Base-by-base conservation (phyloP, 2,888 invertebrate genomes). In the Chironomus riparius region DNA sequence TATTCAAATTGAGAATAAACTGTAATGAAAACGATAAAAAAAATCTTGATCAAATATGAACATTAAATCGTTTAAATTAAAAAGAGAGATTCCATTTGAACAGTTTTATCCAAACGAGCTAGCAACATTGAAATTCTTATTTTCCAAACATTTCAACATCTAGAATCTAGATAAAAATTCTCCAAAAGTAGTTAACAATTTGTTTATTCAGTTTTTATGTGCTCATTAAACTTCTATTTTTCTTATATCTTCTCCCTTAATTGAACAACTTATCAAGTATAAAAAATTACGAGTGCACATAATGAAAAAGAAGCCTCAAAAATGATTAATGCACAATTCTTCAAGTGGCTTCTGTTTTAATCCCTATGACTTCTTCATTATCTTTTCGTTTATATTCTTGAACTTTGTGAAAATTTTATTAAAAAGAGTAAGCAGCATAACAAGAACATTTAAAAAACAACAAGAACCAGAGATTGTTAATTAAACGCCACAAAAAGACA, bases 281-380 rank as follows among this genome's bases (percentile, higher is more conserved):
- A 18, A 56, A 18, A 18, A 15, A 18, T 62, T 68, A 15, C 68
- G 38, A 68, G 18, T 12, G 22, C 38, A 38, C 38, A 38, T 38
- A 38, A 38, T 38, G 12, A 22, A 15, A 62, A 24, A 21, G 72
- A 73, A 73, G 72, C 72, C 72, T 28, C 15, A 73, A 73, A 61
- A 73, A 62, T 62, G 72, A 73, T 73, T 62, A 62, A 73, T 73
- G 62, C 56, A 71, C 38, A 38, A 13, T 65, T n/a, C 62, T 13
- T 73, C 62, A 61, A 73, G 61, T 73, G 72, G 72, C 72, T 73
- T 73, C 72, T 73, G 61, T 73, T 61, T 70, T 73, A 62, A 71
- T 71, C 71, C 56, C 71, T 47, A 12, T 56, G 22, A 71, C 50
- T 71, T 50, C 50, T 50, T 71, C 71, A 56, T 71, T 70, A 21